These are phyloP conservation scores for Drosophila emarginata DNA, from an alignment of 2,888 invertebrate species.

Conservation along the genomic window DNA sequence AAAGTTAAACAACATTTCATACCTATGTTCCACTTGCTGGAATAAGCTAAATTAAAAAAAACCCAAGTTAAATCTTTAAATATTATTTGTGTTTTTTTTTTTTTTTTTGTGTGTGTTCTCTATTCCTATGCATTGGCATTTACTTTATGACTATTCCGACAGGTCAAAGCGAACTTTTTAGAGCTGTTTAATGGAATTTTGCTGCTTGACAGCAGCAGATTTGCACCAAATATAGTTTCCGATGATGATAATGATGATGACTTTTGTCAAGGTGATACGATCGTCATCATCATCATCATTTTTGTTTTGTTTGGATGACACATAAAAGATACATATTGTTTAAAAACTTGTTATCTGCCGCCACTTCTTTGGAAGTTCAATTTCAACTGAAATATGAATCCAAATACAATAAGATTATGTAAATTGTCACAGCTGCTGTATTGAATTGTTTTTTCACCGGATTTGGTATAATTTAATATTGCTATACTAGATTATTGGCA, in stretches of 20 bases:
- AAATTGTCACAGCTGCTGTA: constrained; percentile 27
- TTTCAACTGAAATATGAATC: constrained; percentile 57
- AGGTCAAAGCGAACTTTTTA: constrained; percentile 30
- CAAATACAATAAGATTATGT: constrained; percentile 45
- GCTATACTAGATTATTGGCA: not conserved
- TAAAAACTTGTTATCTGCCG: constrained; percentile 48
- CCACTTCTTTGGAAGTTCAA: constrained; percentile 49
- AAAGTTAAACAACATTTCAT: not conserved
- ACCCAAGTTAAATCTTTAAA: not conserved
- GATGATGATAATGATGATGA: constrained; percentile 11
- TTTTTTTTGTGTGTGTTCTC: not conserved
- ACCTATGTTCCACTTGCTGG: not conserved
- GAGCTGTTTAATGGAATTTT: constrained; percentile 24
- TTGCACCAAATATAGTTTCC: constrained; percentile 28
- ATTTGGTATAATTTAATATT: constrained; percentile 19
- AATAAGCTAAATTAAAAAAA: not conserved
- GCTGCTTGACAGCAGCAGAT: constrained; percentile 22
- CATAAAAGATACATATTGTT: constrained; percentile 28
- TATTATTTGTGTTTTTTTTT: not conserved
- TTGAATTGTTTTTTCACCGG: constrained; percentile 17
- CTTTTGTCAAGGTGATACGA: not conserved
- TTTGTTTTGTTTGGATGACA: constrained; percentile 49
- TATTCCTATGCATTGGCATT: constrained; percentile 1
- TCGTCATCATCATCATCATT: constrained; percentile 17
- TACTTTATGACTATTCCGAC: constrained; percentile 4